These are phyloP conservation scores for Haliclona indistincta DNA, from an alignment of 37 sponge, comb jelly and placozoan genomes.

Conservation along the genomic window DNA sequence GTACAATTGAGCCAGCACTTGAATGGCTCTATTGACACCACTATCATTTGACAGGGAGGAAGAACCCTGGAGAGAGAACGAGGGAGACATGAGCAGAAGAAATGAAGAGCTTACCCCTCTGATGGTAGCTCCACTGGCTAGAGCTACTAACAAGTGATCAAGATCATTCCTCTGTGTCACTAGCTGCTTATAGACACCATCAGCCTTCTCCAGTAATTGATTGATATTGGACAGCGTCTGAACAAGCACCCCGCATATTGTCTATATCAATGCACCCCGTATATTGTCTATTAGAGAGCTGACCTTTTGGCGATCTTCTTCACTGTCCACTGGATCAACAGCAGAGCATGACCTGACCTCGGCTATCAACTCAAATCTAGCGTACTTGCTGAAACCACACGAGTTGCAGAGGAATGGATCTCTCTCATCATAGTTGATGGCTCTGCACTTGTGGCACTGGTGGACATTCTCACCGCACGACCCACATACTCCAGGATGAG, in stretches of 20 bases:
- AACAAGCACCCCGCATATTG: neutral
- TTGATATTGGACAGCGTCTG: constrained; percentile 77
- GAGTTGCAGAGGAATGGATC: constrained; percentile 95
- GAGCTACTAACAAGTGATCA: constrained; percentile 61
- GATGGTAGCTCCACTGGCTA: constrained; percentile 33
- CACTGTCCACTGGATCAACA: constrained; percentile 90
- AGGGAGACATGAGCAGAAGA: neutral
- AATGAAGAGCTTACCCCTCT: neutral
- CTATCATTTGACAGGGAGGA: neutral
- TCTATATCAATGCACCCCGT: neutral
- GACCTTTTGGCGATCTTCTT: constrained; percentile 89
- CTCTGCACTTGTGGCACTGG: constrained; percentile 97
- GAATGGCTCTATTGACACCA: constrained; percentile 77
- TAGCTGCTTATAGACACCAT: constrained; percentile 72
- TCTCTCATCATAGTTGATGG: constrained; percentile 96
- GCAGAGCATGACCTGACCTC: constrained; percentile 70
- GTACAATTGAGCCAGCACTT: constrained; percentile 78
- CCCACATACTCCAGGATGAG: constrained; percentile 90
- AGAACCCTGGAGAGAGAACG: neutral
- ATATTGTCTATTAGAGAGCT: too few relatives aligned
- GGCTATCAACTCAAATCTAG: constrained; percentile 80
- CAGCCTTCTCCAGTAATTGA: constrained; percentile 78
- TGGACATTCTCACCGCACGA: constrained; percentile 96
- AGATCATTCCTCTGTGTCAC: constrained; percentile 74
- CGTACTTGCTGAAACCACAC: constrained; percentile 94